Percentiles rank a stretch among this genome's conserved stretches.
These are phyloP conservation scores for Anthoptus insignis DNA, from an alignment of 2,888 invertebrate species.

Conservation along the genomic window DNA sequence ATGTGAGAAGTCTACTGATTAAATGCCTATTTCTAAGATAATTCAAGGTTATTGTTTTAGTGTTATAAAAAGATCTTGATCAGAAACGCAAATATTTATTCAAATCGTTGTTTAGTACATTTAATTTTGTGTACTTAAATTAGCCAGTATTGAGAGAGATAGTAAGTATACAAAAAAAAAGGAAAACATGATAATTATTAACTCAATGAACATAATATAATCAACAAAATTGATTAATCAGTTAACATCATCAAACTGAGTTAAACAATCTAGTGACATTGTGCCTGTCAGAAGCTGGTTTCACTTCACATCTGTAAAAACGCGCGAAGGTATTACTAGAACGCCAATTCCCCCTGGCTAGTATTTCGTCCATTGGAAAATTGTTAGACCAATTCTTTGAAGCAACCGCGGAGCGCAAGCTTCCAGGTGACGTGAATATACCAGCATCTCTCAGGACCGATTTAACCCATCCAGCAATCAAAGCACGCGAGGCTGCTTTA, in stretches of 20 bases:
- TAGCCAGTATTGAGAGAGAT: not conserved
- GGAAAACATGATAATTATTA: too few relatives aligned
- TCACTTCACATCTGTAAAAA: constrained; percentile 11
- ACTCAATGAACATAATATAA: not conserved
- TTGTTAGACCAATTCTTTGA: constrained; percentile 13
- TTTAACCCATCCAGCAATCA: constrained; percentile 16
- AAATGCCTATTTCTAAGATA: too few relatives aligned
- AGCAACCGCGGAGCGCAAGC: constrained; percentile 3
- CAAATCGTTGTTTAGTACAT: too few relatives aligned
- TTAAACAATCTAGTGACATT: not conserved
- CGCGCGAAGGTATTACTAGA: not conserved
- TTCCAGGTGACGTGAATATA: not conserved
- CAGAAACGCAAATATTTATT: too few relatives aligned
- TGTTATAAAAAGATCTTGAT: not conserved
- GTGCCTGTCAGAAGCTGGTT: not conserved
- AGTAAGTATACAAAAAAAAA: not conserved
- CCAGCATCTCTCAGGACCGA: not conserved
- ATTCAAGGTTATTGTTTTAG: not conserved
- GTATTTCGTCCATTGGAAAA: constrained; percentile 7
- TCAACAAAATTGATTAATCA: too few relatives aligned
- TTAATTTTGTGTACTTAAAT: not conserved
- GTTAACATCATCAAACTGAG: not conserved
- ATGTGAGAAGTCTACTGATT: constrained; percentile 2
- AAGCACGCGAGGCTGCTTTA: constrained; percentile 10
- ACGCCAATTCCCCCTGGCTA: constrained; percentile 14